These are phyloP conservation scores for Dunckerocampus dactyliophorus DNA, from an alignment of 2,113 vertebrate species.

Conservation along the genomic window DNA sequence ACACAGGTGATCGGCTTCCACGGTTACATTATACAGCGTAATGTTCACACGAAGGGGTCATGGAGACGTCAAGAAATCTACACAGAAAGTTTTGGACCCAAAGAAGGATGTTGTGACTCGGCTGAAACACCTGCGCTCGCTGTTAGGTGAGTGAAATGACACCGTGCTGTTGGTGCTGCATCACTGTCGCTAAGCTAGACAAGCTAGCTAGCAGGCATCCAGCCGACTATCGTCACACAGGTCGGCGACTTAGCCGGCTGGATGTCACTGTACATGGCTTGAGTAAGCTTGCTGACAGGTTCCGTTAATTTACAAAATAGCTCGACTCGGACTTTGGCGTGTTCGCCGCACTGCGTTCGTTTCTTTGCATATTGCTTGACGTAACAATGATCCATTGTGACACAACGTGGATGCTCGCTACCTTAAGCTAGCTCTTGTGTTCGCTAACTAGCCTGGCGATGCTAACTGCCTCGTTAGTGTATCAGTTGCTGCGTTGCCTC, in stretches of 20 bases:
- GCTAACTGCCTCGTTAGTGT: conserved; percentile 45
- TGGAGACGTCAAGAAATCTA: conserved; percentile 97
- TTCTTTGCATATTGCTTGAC: background rate
- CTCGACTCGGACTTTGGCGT: background rate
- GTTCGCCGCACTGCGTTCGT: background rate
- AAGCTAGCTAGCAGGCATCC: conserved; percentile 33
- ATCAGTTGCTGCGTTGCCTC: conserved; percentile 5
- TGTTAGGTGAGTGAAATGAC: conserved; percentile 84
- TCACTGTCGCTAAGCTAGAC: conserved; percentile 38
- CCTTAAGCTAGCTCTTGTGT: conserved; percentile 33
- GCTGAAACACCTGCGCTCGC: conserved; percentile 89
- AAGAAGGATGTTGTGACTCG: conserved; percentile 95
- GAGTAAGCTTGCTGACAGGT: conserved; percentile 13
- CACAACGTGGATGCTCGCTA: conserved; percentile 41
- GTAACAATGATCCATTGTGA: conserved; percentile 13
- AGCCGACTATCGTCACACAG: background rate
- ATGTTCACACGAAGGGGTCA: conserved; percentile 95
- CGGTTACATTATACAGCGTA: conserved; percentile 69
- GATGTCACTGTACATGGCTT: conserved; percentile 12
- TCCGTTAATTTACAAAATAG: background rate
- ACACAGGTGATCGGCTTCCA: conserved; percentile 60
- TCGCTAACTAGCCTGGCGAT: conserved; percentile 52
- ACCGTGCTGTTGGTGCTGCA: conserved; percentile 42
- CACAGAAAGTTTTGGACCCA: conserved; percentile 98
- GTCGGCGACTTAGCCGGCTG: conserved; percentile 33